Evolutionary conservation across 2,797 vertebrate genomes (phyloP).

Genomic region (Cryptoprocta ferox): DNA sequence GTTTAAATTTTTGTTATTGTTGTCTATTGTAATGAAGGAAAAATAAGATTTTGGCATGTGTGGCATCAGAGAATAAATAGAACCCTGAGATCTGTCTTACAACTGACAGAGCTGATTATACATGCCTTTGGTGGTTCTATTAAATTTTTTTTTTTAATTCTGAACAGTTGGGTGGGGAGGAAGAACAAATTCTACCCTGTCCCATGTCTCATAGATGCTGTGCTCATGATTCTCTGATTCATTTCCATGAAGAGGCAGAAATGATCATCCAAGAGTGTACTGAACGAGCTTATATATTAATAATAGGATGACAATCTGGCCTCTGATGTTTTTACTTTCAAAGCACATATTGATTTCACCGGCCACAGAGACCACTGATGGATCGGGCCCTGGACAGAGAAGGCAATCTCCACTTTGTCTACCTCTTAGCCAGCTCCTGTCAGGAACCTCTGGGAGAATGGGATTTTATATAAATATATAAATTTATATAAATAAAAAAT

Average conservation of each 20-base stretch:
- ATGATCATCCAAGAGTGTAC: neutral
- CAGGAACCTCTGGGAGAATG: neutral
- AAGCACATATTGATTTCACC: neutral
- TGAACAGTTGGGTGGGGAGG: neutral
- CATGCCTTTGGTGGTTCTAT: neutral
- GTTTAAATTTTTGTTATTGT: neutral
- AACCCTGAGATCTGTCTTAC: neutral
- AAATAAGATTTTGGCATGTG: neutral
- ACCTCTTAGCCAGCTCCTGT: neutral
- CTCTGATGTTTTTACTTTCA: slow-evolving; percentile 48
- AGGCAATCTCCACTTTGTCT: neutral
- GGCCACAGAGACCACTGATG: neutral
- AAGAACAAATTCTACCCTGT: neutral
- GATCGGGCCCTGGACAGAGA: neutral
- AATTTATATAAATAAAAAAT: no score
- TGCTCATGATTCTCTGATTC: neutral
- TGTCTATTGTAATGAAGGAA: neutral
- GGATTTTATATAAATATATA: no score
- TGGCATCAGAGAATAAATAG: slow-evolving; percentile 7
- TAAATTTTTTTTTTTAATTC: slow-evolving; percentile 26
- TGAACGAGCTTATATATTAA: slow-evolving; percentile 14
- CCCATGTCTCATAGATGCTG: neutral
- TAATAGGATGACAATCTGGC: slow-evolving; percentile 15
- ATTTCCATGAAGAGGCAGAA: neutral
- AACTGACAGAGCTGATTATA: neutral